Evolutionary conservation across 2,797 vertebrate species (phyloP).

Genomic region (Crenichthys baileyi): DNA sequence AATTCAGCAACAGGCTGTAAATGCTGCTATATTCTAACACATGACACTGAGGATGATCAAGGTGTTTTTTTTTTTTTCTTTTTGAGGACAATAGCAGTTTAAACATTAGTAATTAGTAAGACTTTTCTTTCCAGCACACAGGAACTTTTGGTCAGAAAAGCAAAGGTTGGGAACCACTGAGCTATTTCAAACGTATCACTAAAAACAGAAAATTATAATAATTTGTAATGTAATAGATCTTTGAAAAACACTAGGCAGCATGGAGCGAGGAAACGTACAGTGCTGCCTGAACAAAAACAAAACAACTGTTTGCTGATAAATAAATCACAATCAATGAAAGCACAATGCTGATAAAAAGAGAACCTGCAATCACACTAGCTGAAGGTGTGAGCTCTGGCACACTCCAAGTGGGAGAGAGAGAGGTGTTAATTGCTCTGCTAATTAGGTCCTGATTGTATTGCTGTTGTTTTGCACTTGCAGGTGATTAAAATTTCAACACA

Average conservation of each 20-base stretch:
- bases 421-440: slow-evolving; percentile 99
- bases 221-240: slow-evolving; percentile 7
- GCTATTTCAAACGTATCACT: not conserved
- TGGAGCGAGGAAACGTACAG: slow-evolving; percentile 36
- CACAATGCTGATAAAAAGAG: slow-evolving; percentile 78
- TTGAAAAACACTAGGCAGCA: slow-evolving; percentile 26
- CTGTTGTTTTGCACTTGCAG: slow-evolving; percentile 99
- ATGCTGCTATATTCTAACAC: no score
- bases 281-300: slow-evolving; percentile 62
- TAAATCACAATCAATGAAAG: slow-evolving; percentile 78
- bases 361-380: slow-evolving; percentile 68
- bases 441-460: slow-evolving; percentile 99
- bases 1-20: no score
- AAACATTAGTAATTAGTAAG: not conserved
- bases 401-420: slow-evolving; percentile 76
- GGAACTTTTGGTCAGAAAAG: not conserved
- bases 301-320: slow-evolving; percentile 79
- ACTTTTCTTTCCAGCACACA: not conserved
- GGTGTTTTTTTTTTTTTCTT: not conserved
- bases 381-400: slow-evolving; percentile 75
- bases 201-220: not conserved
- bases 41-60: not conserved
- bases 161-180: not conserved
- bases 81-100: not conserved
- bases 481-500: slow-evolving; percentile 99